Evolutionary conservation across 2,113 vertebrate species (phyloP), one percentile per base, ranked within the genome.

Genomic region (Corapipo altera): DNA sequence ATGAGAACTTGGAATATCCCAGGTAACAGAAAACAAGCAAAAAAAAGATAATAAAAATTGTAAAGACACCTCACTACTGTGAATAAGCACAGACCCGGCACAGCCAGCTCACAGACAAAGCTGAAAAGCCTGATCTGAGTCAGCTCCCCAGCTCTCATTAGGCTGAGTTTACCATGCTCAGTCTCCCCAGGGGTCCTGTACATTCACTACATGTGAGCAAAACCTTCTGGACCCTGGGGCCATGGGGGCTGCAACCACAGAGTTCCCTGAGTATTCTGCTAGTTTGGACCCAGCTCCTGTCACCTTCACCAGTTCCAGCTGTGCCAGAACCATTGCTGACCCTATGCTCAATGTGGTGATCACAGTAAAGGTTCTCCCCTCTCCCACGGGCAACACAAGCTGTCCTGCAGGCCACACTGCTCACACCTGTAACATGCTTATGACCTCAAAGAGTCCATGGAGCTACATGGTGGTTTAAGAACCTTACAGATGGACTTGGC

Each of bases 401-500:
- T 28, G 37, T 44, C 84, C 58, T 32, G 33, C 52, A 51, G 65
- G 44, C n/a, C 67, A 33, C 10, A 0, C 49, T 62, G 62, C 30
- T 58, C 64, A 46, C 1, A 9, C 52, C 70, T 61, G 35, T 27
- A 55, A 75, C 55, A 30, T 4, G 15, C 22, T 79, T 61, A 37
- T 5, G 49, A 62, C 54, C 86, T 57, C 26, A 59, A 67, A 57
- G 30, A 76, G 71, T 30, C 58, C 57, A 54, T 51, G 61, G 35
- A 89, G 35, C 35, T 78, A 59, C 20, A n/a, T 8, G 18, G n/a
- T 55, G 28, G 46, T 76, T 75, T 89, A 85, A 78, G 67, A 72
- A 79, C 64, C 66, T 91, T 84, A 74, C 11, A 33, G 55, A 89
- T 33, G 48, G 79, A 55, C 52, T 89, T 91, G 86, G 80, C 91